Evolutionary conservation across 2,113 vertebrate species (phyloP).

Genomic region (Thunnus maccoyii): DNA sequence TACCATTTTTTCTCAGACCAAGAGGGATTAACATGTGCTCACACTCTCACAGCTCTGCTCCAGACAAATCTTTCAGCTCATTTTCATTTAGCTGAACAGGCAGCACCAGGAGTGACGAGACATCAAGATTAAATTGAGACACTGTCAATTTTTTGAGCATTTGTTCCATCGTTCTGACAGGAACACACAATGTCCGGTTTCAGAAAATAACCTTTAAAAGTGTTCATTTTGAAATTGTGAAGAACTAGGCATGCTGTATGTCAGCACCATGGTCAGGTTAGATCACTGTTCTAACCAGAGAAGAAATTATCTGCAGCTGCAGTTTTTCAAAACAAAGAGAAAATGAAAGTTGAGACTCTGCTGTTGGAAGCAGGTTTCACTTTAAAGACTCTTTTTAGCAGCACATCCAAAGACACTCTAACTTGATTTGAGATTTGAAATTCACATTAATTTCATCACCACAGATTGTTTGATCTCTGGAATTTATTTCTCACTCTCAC

Average conservation of each 20-base stretch:
- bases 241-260: not conserved
- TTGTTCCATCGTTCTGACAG: not conserved
- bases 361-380: not conserved
- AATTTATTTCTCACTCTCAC: not conserved
- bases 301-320: not conserved
- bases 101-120: not conserved
- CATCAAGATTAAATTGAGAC: not conserved
- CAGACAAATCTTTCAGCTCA: not conserved
- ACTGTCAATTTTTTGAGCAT: not conserved
- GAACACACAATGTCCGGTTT: not conserved
- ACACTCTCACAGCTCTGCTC: not conserved
- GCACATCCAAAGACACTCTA: not conserved
- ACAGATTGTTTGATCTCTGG: not conserved
- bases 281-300: not conserved
- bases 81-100: not conserved
- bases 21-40: not conserved
- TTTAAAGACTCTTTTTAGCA: not conserved
- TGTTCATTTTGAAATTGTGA: not conserved
- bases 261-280: not conserved
- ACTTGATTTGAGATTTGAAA: not conserved
- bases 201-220: not conserved
- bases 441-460: not conserved
- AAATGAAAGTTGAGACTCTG: not conserved
- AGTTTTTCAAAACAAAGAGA: conserved; percentile 10
- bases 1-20: not conserved